Base-by-base conservation (phyloP, 2,888 invertebrate genomes). In the Emesis castigata region DNA sequence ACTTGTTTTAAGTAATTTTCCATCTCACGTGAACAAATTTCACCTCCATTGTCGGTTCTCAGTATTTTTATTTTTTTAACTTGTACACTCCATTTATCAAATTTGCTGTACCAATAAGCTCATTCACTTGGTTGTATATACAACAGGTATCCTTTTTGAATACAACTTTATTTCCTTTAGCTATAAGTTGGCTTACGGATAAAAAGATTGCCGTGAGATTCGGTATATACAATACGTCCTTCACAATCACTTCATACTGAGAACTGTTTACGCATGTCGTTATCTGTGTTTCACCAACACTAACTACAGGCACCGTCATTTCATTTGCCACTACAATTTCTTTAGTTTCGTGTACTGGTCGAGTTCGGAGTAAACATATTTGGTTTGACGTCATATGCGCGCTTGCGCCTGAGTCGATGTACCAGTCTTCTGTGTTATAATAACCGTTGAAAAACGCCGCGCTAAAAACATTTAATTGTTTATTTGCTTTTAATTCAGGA, bases 311-410 rank as follows among this genome's bases (percentile, higher is more conserved):
- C 20, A 88, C 70, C 14, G 31, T 77, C 31, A 39, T 66, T 62
- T 82, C 58, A 26, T 88, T 86, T 62, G 87, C 87, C 8, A 86
- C 86, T 7, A 87, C 62, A 1, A 56, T 87, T 87, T 31, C 85
- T 80, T 53, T 83, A 82, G 0, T 68, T 80, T 16, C 20, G 62
- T 3, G 7, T 77, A 26, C 75, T 48, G 8, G 58, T 22, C 16
- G 70, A n/a, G n/a, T n/a, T n/a, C n/a, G n/a, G n/a, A n/a, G n/a
- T n/a, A n/a, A n/a, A n/a, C 14, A 69, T 61, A 76, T 86, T 82
- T 53, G 22, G 39, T 82, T 84, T n/a, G 81, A 64, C 7, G 84
- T 84, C 76, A 88, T 76, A 61, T 88, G 88, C 1, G 20, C 29
- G 64, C 82, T 83, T 0, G 82, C 83, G 0, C 82, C 83, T 0